phyloP scores from a whole-genome alignment of 2,888 invertebrate genomes.

The Atethmia centrago region DNA sequence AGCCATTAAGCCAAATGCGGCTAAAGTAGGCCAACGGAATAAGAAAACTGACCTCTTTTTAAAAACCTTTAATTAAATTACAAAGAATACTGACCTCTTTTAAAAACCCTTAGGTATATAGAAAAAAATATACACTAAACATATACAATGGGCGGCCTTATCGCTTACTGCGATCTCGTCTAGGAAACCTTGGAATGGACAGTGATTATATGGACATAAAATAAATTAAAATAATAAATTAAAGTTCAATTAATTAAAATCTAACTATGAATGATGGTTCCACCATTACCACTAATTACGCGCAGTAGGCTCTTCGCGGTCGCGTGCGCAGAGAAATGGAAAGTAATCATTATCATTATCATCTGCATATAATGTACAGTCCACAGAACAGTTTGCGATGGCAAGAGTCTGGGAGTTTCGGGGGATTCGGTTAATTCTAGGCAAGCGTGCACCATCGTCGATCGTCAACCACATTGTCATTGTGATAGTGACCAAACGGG shows the following conservation, averaged over 20 bases:
- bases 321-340: slow-evolving; percentile 67
- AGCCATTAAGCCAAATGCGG: background rate
- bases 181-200: too few species aligned
- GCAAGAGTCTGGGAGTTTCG: background rate
- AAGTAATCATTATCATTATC: slow-evolving; percentile 67
- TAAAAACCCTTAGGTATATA: too few species aligned
- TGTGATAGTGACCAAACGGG: too few species aligned
- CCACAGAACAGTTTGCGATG: slow-evolving; percentile 8
- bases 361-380: slow-evolving; percentile 45
- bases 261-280: slow-evolving; percentile 8
- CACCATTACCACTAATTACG: slow-evolving; percentile 30
- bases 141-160: too few species aligned
- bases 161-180: too few species aligned
- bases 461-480: background rate
- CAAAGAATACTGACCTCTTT: too few species aligned
- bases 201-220: too few species aligned
- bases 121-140: too few species aligned
- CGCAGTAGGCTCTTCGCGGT: slow-evolving; percentile 38
- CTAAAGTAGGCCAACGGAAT: background rate
- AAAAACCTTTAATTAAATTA: background rate
- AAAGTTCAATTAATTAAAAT: slow-evolving; percentile 32
- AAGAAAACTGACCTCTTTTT: background rate
- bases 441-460: background rate
- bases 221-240: too few species aligned
- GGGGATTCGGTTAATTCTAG: background rate